Evolutionary conservation across 2,797 vertebrate species (phyloP), one percentile per base, ranked within the genome.

Genomic region (Paratrypauchen microcephalus): DNA sequence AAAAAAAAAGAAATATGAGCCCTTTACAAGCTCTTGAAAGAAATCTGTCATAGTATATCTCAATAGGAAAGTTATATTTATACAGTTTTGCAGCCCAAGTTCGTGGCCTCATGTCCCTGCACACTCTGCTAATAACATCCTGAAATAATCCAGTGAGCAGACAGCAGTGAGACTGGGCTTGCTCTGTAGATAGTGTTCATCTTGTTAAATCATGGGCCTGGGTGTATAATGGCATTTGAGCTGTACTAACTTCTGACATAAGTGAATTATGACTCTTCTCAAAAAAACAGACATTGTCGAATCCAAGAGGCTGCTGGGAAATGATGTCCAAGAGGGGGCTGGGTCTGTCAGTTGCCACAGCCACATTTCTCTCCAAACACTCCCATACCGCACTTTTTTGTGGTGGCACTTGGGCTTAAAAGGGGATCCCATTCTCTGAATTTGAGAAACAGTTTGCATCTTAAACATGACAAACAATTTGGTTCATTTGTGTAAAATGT

Each of bases 251-350:
- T 64, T 64, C 62, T 48, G 41, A 45, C 18, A 13, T 64, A 64
- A 64, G 1, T 48, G 13, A 26, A 48, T 62, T 62, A 62, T 45
- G 60, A 26, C n/a, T 12, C 39, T 64, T 19, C 15, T 47, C 41
- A 13, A 24, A 41, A 26, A 63, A 16, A 26, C 13, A 26, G 61
- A 18, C 36, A 8, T 21, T 1, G 6, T 11, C 41, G 62, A 64
- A 64, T 64, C 62, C 59, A 30, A n/a, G 9, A 7, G 59, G 59
- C 11, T 64, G 62, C 62, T 45, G 23, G 62, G 62, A 45, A 64
- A 48, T 23, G 1, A 5, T 7, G 4, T 57, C 55, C 55, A 24
- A 28, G 55, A 45, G 50, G n/a, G 19, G 19, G 50, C 0, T 52
- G 7, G n/a, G 50, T 21, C 50, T 52, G 50, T 8, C 6, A 21